Evolutionary conservation across 30 jellyfish, hydroid and myxozoan genomes (phyloP).

Genomic region (Catostylus mosaicus): DNA sequence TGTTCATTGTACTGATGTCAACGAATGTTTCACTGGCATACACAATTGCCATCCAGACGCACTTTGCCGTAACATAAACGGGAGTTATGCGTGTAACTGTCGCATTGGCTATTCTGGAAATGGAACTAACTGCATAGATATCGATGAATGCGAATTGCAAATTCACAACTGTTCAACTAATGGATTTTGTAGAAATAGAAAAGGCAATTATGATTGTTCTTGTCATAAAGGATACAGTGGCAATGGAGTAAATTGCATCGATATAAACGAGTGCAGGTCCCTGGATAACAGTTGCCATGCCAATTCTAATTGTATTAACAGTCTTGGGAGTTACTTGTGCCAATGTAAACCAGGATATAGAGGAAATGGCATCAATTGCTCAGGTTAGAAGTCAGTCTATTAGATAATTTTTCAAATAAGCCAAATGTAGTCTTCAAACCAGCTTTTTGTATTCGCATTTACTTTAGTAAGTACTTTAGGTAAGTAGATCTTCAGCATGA

Average conservation of each 20-base stretch:
- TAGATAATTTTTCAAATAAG: too few relatives aligned
- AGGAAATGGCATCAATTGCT: conserved; percentile 54
- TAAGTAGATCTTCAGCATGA: too few relatives aligned
- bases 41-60: conserved; percentile 68
- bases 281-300: conserved; percentile 35
- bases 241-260: conserved; percentile 72
- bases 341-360: conserved; percentile 25
- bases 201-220: conserved; percentile 6
- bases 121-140: conserved; percentile 38
- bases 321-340: neutral
- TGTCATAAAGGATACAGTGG: conserved; percentile 52
- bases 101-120: conserved; percentile 45
- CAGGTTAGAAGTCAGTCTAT: too few relatives aligned
- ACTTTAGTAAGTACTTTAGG: too few relatives aligned
- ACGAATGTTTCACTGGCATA: conserved; percentile 57
- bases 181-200: neutral
- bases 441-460: too few relatives aligned
- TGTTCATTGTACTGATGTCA: conserved; percentile 30
- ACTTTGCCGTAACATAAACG: conserved; percentile 40
- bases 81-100: conserved; percentile 51
- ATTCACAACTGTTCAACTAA: conserved; percentile 3
- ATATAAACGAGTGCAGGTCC: conserved; percentile 46
- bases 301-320: neutral
- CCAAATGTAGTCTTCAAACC: too few relatives aligned
- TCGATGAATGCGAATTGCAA: conserved; percentile 14